These are phyloP conservation scores for Philhelius pedissequus DNA, from an alignment of 2,888 invertebrate species.

Conservation along the genomic window DNA sequence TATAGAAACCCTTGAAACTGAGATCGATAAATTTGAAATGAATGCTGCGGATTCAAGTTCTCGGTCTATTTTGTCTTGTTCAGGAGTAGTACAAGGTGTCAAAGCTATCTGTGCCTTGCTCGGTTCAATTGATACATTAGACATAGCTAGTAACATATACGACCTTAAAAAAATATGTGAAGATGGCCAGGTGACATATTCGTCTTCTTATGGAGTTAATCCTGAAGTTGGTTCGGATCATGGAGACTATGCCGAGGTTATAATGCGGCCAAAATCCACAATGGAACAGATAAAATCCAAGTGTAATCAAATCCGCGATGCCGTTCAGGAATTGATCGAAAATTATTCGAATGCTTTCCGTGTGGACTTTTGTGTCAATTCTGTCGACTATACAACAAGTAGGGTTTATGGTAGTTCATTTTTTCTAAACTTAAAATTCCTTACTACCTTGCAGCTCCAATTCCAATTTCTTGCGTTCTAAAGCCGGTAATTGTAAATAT, in stretches of 20 bases:
- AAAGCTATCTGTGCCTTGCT: conserved; percentile 95
- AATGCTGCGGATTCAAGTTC: conserved; percentile 82
- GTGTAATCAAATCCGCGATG: conserved; percentile 87
- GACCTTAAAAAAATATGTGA: conserved; percentile 76
- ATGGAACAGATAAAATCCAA: conserved; percentile 83
- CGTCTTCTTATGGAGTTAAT: conserved; percentile 72
- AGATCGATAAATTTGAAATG: conserved; percentile 87
- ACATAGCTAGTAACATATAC: conserved; percentile 88
- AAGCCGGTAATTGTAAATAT: conserved; percentile 90
- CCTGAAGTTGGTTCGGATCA: conserved; percentile 85
- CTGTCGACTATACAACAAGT: conserved; percentile 81
- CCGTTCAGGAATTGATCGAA: conserved; percentile 90
- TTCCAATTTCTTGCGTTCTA: conserved; percentile 84
- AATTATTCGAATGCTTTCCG: conserved; percentile 92
- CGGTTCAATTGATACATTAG: conserved; percentile 92
- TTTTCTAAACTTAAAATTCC: not conserved
- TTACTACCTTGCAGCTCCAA: conserved; percentile 82
- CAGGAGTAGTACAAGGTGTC: conserved; percentile 92
- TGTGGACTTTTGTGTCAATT: conserved; percentile 88
- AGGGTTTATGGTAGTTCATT: conserved; percentile 70
- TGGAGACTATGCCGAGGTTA: conserved; percentile 86
- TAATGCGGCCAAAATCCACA: conserved; percentile 81
- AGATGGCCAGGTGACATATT: conserved; percentile 74
- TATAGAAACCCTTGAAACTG: conserved; percentile 89
- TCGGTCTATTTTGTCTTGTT: conserved; percentile 82